Base-by-base conservation (phyloP, 2,113 vertebrate species). In the Anolis carolinensis region DNA sequence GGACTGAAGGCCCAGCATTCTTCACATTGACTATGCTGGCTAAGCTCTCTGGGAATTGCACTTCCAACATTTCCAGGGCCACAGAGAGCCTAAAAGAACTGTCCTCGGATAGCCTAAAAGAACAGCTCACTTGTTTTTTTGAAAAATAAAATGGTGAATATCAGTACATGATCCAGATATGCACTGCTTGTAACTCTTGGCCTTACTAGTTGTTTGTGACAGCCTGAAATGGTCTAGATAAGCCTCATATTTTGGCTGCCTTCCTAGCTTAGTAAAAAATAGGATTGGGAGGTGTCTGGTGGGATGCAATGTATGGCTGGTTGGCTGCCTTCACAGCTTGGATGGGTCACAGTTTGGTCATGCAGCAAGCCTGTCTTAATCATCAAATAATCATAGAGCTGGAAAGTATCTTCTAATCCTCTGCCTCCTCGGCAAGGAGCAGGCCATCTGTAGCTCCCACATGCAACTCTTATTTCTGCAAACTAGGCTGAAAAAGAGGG, bases 221-320 rank as follows among this genome's bases (percentile, higher is more conserved):
- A 59, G 52, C 32, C n/a, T 10, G n/a, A 25, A 77, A 39, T 62
- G 62, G 14, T 32, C 52, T 84, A 44, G 83, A 84, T 68, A 77
- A 77, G 30, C 32, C 83, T 77, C 74, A 77, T 77, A 44, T 84
- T 76, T 68, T 77, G 83, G 74, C 39, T 27, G 62, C 44, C 23
- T 84, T 62, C 62, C 74, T n/a, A 76, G n/a, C 39, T 68, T 23
- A 68, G 62, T 39, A 52, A 77, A 65, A 84, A 18, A 39, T 13
- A 32, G 7, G n/a, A 23, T 16, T 48, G n/a, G n/a, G 44, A 82
- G 1, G 2, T 34, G 23, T 84, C 73, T 84, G 59, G 73, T 50
- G 67, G n/a, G 62, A 72, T 77, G 30, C 39, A 50, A 23, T 67
- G 30, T 32, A 67, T 20, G 79, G 62, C 79, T 67, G 62, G 34